These are phyloP conservation scores for rabbit (Oryctolagus cuniculus) DNA, from an alignment of 2,113 vertebrate species.

Conservation along the genomic window mOryCun1.1 NC_091439.1:26485001-26485500, in stretches of 20 bases:
- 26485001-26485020: neutral
- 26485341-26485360: neutral
- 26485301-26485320: neutral
- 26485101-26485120: neutral
- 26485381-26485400: neutral
- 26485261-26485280: neutral
- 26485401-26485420: conserved; percentile 37
- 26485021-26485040: neutral
- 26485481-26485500: conserved; percentile 43
- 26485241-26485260: neutral
- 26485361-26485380: neutral
- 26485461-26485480: conserved; percentile 17
- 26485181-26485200: neutral
- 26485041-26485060: neutral
- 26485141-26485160: neutral
- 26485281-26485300: neutral
- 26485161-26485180: neutral
- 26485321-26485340: neutral
- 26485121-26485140: neutral
- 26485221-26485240: neutral
- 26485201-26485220: neutral
- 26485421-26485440: conserved; percentile 15
- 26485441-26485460: conserved; percentile 36
- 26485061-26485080: neutral
- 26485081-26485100: neutral